Conservation (phyloP, 2,113 vertebrate genomes). For the Orthonyx spaldingii region DNA sequence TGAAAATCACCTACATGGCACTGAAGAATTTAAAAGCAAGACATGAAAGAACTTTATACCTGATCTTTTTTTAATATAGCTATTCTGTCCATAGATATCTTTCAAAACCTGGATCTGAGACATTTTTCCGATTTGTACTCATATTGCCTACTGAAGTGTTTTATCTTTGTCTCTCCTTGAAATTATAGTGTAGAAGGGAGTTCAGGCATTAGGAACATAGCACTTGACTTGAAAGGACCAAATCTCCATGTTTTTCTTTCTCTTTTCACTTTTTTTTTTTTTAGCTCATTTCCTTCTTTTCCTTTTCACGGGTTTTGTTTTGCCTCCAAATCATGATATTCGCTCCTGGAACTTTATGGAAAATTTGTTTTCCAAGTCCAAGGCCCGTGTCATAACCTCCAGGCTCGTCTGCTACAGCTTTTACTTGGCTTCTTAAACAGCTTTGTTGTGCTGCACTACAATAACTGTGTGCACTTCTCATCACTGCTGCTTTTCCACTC, state of each 20-base stretch:
- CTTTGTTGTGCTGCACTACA: conserved; percentile 21
- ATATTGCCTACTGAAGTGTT: neutral
- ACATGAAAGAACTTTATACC: neutral
- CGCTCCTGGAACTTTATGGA: conserved; percentile 11
- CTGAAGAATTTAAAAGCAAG: neutral
- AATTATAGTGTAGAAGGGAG: neutral
- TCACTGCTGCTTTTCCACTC: conserved; percentile 68
- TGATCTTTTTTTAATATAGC: neutral
- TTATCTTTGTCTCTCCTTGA: neutral
- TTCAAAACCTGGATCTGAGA: neutral
- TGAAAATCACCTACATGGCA: neutral
- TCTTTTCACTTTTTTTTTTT: neutral
- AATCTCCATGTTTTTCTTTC: conserved; percentile 73
- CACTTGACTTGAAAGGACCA: neutral
- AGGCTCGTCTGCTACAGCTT: neutral
- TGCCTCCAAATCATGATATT: neutral
- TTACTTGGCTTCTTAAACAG: conserved; percentile 20
- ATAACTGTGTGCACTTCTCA: neutral
- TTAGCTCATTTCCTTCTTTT: conserved; percentile 47
- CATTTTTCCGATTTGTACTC: neutral
- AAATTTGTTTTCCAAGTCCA: conserved; percentile 34
- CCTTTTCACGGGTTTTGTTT: conserved; percentile 37
- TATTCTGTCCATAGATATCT: neutral
- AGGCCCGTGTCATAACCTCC: neutral
- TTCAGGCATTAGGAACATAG: neutral